Percentiles rank a stretch among this genome's conserved stretches.
phyloP scores from a whole-genome alignment of 2,113 vertebrate species.

The Axis porcinus region DNA sequence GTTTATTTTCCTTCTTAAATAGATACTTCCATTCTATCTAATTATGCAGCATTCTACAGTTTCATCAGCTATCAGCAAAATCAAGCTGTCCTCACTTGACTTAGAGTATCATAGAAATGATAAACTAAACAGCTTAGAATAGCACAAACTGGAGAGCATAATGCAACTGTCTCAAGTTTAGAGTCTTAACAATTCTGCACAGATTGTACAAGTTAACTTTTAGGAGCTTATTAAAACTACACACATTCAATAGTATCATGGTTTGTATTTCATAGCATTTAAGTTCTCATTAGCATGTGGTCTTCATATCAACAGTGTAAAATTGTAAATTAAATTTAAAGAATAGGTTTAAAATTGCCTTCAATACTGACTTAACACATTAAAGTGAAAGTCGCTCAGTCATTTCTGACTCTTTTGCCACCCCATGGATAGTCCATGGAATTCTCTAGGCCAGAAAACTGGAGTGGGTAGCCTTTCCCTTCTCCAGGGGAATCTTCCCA shows the following conservation, averaged over 20 bases:
- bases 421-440: not conserved
- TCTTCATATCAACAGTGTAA: not conserved
- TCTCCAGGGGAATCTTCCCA: not conserved
- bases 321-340: not conserved
- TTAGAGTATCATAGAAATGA: not conserved
- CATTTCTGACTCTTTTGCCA: not conserved
- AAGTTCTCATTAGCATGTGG: not conserved
- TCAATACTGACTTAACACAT: not conserved
- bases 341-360: not conserved
- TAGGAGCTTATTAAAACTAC: not conserved
- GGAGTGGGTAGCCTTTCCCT: not conserved
- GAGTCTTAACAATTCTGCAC: not conserved
- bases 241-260: not conserved
- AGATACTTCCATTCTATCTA: conserved; percentile 52
- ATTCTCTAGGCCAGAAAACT: not conserved
- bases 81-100: conserved; percentile 57
- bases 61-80: conserved; percentile 46
- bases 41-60: conserved; percentile 30
- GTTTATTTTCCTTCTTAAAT: conserved; percentile 55
- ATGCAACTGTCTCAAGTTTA: not conserved
- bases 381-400: not conserved
- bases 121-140: not conserved
- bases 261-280: not conserved
- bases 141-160: not conserved
- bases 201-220: not conserved